A percentile compares a stretch with the other conserved stretches of the same genome.
Evolutionary conservation across 2,113 vertebrate species (phyloP).

Genomic region (Physeter macrocephalus): DNA sequence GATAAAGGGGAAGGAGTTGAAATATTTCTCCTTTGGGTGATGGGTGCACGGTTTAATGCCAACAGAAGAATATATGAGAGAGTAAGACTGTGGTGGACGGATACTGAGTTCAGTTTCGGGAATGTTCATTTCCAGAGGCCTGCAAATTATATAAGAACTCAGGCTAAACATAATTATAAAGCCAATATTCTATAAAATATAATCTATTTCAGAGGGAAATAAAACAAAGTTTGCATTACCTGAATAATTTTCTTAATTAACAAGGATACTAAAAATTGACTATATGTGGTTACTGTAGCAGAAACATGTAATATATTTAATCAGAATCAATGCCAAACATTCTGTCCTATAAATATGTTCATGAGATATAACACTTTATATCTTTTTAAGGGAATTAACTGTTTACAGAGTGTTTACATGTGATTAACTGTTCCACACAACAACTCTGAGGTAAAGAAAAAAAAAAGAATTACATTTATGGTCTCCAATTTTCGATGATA

Average conservation of each 20-base stretch:
- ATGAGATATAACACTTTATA: not conserved
- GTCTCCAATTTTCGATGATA: not conserved
- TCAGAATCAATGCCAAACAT: not conserved
- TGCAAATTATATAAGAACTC: not conserved
- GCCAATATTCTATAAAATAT: not conserved
- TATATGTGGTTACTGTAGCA: not conserved
- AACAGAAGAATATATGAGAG: not conserved
- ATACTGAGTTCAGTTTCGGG: not conserved
- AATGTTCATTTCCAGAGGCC: not conserved
- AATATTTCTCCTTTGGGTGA: not conserved
- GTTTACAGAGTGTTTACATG: not conserved
- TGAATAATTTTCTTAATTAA: slow-evolving; percentile 26
- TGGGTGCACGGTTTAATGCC: not conserved
- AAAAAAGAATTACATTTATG: not conserved
- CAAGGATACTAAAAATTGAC: not conserved
- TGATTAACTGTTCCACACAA: not conserved
- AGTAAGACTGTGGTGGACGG: not conserved
- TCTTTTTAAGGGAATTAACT: slow-evolving; percentile 44
- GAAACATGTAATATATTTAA: not conserved
- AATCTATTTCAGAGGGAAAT: slow-evolving; percentile 20
- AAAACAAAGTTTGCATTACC: slow-evolving; percentile 6
- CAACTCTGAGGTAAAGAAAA: not conserved
- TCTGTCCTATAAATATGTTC: not conserved
- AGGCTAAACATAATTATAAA: slow-evolving; percentile 5
- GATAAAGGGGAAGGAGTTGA: too few species aligned